Conservation (phyloP, 2,113 vertebrate species). For the Andinoacara biseriatus region DNA sequence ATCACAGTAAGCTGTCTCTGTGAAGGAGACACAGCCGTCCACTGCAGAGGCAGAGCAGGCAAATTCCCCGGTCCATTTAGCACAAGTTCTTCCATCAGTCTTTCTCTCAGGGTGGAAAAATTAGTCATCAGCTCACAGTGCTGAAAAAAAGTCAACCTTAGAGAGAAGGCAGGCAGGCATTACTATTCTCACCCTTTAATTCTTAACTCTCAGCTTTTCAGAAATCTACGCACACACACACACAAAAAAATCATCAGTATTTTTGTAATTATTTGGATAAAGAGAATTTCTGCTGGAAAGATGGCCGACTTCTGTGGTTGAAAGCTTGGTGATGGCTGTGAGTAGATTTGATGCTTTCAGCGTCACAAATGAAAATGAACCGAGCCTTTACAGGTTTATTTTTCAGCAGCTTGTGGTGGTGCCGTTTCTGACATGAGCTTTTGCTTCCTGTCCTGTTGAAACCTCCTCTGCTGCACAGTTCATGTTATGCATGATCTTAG, state of each 20-base stretch:
- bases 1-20: not conserved
- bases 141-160: not conserved
- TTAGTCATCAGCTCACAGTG: not conserved
- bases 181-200: not conserved
- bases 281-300: not conserved
- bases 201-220: not conserved
- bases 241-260: not conserved
- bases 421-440: not conserved
- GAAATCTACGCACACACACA: too few relatives aligned
- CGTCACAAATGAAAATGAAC: not conserved
- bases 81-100: not conserved
- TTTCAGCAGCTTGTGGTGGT: not conserved
- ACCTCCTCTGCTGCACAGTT: not conserved
- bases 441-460: slow-evolving; percentile 1
- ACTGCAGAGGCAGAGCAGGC: not conserved
- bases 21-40: not conserved
- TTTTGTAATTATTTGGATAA: not conserved
- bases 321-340: not conserved
- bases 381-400: not conserved
- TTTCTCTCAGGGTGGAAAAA: not conserved
- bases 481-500: not conserved
- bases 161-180: not conserved
- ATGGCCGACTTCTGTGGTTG: not conserved
- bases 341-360: not conserved
- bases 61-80: not conserved